Conservation (phyloP, 2,888 invertebrate species). For the Cephus runcator region DNA sequence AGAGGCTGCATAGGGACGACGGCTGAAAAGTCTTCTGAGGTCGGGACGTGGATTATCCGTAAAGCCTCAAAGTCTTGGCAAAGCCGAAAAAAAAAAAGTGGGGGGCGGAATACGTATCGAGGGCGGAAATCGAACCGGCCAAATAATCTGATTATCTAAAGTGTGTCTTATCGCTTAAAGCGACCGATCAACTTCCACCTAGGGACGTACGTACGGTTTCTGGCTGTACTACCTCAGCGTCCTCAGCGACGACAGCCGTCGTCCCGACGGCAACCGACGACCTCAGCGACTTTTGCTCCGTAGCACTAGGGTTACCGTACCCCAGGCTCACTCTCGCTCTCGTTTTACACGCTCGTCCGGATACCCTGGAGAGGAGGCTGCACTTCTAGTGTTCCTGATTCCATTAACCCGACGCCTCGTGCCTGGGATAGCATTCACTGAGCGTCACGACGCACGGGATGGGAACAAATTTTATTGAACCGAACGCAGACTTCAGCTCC, state of each 20-base stretch:
- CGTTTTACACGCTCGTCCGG: background rate
- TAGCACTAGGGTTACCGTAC: background rate
- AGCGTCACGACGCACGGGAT: background rate
- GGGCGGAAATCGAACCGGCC: background rate
- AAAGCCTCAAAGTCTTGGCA: background rate
- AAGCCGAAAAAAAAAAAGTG: too few species aligned
- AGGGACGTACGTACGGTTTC: background rate
- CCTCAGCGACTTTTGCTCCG: background rate
- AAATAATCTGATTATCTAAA: conserved; percentile 44
- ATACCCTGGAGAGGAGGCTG: background rate
- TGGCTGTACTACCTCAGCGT: background rate
- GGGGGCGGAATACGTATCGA: background rate
- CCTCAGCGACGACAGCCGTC: background rate
- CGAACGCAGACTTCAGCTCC: background rate
- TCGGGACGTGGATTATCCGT: background rate
- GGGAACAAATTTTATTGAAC: background rate
- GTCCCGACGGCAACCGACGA: background rate
- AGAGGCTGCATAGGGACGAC: background rate
- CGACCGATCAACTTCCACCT: background rate
- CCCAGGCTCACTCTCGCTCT: background rate
- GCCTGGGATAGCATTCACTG: background rate
- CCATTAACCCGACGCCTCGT: background rate
- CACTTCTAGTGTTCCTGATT: background rate
- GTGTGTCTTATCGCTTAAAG: conserved; percentile 40
- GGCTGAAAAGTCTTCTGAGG: background rate